A percentile compares a stretch with the other conserved stretches of the same genome.
These are phyloP conservation scores for Vannuccia rotundouncinata DNA, from an alignment of 2,888 invertebrate species.

Conservation along the genomic window DNA sequence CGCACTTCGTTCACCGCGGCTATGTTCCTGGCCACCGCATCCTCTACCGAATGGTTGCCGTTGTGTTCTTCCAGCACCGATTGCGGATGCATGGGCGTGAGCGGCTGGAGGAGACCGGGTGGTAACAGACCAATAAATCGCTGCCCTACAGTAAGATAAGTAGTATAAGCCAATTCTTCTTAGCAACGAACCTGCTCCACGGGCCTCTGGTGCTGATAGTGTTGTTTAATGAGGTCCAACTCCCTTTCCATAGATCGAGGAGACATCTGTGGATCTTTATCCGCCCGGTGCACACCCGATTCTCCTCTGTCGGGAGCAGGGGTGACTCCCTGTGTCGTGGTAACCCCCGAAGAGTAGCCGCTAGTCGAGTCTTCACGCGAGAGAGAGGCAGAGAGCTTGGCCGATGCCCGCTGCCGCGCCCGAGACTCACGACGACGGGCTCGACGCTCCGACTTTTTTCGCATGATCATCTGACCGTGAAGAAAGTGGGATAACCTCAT, in stretches of 20 bases:
- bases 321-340: background rate
- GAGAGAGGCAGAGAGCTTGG: background rate
- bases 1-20: background rate
- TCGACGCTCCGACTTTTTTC: slow-evolving; percentile 22
- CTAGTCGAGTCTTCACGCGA: background rate
- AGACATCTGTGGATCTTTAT: background rate
- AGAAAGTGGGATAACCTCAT: background rate
- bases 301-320: background rate
- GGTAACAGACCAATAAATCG: too few species aligned
- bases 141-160: too few species aligned
- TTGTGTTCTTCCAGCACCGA: background rate
- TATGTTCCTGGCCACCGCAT: background rate
- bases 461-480: slow-evolving; percentile 24
- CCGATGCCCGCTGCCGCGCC: background rate
- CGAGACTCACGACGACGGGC: background rate
- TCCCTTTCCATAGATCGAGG: background rate
- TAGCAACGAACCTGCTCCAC: too few species aligned
- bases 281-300: background rate
- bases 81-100: background rate
- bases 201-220: background rate
- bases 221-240: background rate
- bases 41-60: background rate
- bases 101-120: too few species aligned
- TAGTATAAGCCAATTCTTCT: too few species aligned
- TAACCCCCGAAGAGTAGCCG: background rate